Evolutionary conservation across 2,888 invertebrate species (phyloP).

Genomic region (Zhuqinia jingwanae): DNA sequence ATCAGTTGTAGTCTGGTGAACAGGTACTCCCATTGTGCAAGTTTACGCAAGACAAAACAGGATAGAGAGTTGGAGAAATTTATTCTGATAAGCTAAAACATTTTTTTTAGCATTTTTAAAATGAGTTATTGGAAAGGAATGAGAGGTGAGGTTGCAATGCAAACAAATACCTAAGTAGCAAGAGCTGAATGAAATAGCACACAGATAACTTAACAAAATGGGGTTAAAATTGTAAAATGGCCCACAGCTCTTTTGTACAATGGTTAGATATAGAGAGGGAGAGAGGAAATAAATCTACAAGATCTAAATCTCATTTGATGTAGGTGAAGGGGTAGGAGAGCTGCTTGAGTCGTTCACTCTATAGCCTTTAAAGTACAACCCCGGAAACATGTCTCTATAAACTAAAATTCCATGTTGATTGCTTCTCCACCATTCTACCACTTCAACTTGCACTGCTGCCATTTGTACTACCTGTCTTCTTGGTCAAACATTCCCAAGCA

Average conservation of each 20-base stretch:
- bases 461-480: too few relatives aligned
- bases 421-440: too few relatives aligned
- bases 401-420: background rate
- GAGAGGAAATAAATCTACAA: conserved; percentile 55
- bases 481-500: too few relatives aligned
- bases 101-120: background rate
- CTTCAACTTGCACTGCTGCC: too few relatives aligned
- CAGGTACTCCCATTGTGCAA: too few relatives aligned
- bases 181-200: background rate
- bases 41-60: too few relatives aligned
- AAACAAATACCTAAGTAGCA: background rate
- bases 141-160: background rate
- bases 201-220: conserved; percentile 34
- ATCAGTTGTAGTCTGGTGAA: too few relatives aligned
- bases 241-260: conserved; percentile 58
- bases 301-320: conserved; percentile 65
- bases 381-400: too few relatives aligned
- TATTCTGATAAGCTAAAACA: background rate
- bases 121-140: background rate
- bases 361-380: background rate
- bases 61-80: too few relatives aligned
- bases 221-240: conserved; percentile 54
- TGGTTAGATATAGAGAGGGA: conserved; percentile 19
- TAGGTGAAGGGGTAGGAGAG: background rate
- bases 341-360: background rate